Base-by-base conservation (phyloP, 37 sponge, comb jelly and placozoan genomes). In the Crambe crambe region DNA sequence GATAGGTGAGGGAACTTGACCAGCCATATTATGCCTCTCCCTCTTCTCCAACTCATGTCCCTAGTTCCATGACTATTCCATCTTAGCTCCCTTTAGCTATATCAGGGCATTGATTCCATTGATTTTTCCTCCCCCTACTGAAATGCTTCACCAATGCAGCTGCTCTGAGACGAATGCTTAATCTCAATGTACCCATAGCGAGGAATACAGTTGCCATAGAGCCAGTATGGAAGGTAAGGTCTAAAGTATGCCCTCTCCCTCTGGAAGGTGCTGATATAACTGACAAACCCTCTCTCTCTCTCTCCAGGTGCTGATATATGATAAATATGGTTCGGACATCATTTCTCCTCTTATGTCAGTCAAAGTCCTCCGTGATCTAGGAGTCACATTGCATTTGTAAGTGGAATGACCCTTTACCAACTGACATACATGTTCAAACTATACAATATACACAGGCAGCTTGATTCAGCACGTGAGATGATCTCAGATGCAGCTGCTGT, bases 301-400 rank as follows among this genome's bases (percentile, higher is more conserved):
- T 37, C 42, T 32, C 6, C 83, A 97, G 95, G 90, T 98, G 18
- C 44, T 98, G 43, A 75, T 98, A 20, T 98, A 94, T 57, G 99
- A 98, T 64, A 90, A 92, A 76, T 80, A 65, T 84, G 99, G 99
- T 1, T 92, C 92, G 18, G 96, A 98, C 82, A 98, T 98, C 72
- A 96, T 98, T 56, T 96, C 99, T 43, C 99, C 99, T 31, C 83
- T 98, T 41, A 73, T 98, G 31, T 76, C 94, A 39, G 96, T 98
- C 18, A 94, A 89, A 66, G 97, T 96, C 61, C 87, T 98, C 22
- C 68, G 96, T 44, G 79, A 82, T 29, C 79, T 83, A 5, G 99
- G 97, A 36, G 97, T 98, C 70, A 98, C 99, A 10, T 82, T 98
- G 15, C 95, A 98, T 64, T 75, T 98, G 90, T 94, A 56, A 77